These are phyloP conservation scores for Meleagris gallopavo DNA, from an alignment of 2,113 vertebrate genomes.

Conservation along the genomic window DNA sequence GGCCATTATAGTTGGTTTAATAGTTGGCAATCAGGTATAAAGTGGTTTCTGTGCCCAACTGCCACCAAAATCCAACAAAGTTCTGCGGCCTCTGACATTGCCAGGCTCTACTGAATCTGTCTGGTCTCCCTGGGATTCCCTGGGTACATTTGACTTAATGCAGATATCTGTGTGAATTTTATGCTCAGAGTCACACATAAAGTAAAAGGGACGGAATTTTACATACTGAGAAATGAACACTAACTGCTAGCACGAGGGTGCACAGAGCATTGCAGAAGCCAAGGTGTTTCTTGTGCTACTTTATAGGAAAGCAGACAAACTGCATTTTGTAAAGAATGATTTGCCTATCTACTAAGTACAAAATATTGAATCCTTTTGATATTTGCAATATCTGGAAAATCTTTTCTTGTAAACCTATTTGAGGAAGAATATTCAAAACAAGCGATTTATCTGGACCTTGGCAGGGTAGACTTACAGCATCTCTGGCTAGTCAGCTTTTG, in stretches of 20 bases:
- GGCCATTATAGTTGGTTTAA: not conserved
- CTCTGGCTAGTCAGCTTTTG: not conserved
- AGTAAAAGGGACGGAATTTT: not conserved
- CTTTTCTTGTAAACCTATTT: not conserved
- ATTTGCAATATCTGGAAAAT: not conserved
- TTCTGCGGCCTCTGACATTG: accelerated
- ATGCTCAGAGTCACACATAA: not conserved
- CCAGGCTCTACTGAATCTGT: not conserved
- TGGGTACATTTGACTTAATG: not conserved
- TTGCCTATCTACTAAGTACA: not conserved
- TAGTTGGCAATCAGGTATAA: not conserved
- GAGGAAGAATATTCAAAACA: not conserved
- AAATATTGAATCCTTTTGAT: not conserved
- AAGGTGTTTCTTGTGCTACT: not conserved
- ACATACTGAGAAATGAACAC: not conserved
- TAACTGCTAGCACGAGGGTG: not conserved
- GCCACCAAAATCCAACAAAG: not conserved
- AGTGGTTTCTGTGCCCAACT: not conserved
- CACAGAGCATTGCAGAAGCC: not conserved
- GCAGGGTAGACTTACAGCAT: not conserved
- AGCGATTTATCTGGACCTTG: not conserved
- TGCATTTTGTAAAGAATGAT: not conserved
- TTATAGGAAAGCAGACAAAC: not conserved
- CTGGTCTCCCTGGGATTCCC: not conserved
- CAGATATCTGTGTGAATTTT: not conserved